phyloP scores from a whole-genome alignment of 1,140 invertebrate genomes.

The Zaprionus ghesquierei region DNA sequence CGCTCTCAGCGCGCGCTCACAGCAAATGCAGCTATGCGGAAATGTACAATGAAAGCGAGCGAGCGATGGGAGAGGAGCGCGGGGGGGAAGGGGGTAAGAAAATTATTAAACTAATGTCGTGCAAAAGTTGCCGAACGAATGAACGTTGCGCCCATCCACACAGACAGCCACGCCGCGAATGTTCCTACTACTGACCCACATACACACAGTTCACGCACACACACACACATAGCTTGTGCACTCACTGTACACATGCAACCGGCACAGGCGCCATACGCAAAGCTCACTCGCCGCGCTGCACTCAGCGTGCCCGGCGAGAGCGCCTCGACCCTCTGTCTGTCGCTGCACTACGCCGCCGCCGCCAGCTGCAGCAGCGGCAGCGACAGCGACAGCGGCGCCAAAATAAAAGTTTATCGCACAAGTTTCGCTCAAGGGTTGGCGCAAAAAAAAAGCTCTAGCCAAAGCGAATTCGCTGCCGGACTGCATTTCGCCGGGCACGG shows the following conservation, averaged over 20 bases:
- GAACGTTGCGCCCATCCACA: constrained; percentile 65
- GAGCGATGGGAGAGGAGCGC: background rate
- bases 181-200: constrained; percentile 77
- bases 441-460: constrained; percentile 44
- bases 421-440: constrained; percentile 59
- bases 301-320: background rate
- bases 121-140: constrained; percentile 33
- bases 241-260: constrained; percentile 23
- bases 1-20: background rate
- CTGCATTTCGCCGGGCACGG: constrained; percentile 30
- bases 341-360: background rate
- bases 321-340: background rate
- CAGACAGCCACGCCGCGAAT: constrained; percentile 58
- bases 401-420: constrained; percentile 54
- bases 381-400: background rate
- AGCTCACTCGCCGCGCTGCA: constrained; percentile 14
- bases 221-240: constrained; percentile 1
- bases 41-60: constrained; percentile 18
- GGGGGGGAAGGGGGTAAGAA: constrained; percentile 6
- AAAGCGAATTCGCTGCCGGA: constrained; percentile 20
- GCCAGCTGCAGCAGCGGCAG: background rate
- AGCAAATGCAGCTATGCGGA: constrained; percentile 38
- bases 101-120: constrained; percentile 37
- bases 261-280: constrained; percentile 34
- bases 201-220: constrained; percentile 46